A percentile compares a stretch with the other conserved stretches of the same genome.
phyloP scores from a whole-genome alignment of 1,140 invertebrate genomes.

The Drosophila kikkawai region DNA sequence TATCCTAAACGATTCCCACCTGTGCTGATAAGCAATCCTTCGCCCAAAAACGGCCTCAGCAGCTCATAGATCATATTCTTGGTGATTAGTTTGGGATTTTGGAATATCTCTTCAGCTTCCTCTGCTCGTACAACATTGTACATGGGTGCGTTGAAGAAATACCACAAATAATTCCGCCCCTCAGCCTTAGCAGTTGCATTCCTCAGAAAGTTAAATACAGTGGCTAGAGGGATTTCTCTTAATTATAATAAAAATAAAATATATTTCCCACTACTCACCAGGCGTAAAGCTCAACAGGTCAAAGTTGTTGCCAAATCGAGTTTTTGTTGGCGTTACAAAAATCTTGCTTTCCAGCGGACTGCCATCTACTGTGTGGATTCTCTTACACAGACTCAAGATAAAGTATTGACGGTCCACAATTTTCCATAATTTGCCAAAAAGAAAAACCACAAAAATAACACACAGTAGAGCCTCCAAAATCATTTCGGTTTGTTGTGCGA shows the following conservation, averaged over 20 bases:
- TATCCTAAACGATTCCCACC: conserved; percentile 81
- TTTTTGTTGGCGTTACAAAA: conserved; percentile 45
- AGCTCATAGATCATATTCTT: conserved; percentile 85
- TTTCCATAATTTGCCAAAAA: conserved; percentile 17
- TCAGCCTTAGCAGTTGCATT: conserved; percentile 25
- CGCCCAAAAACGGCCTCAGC: conserved; percentile 89
- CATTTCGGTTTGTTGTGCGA: not conserved
- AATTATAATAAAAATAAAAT: too few relatives aligned
- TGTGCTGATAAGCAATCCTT: conserved; percentile 88
- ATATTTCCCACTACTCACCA: conserved; percentile 9
- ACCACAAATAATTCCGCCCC: conserved; percentile 56
- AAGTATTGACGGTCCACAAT: conserved; percentile 51
- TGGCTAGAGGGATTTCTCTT: conserved; percentile 7
- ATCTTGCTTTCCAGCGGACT: conserved; percentile 52
- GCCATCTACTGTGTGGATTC: conserved; percentile 60
- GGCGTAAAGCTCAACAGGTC: conserved; percentile 64
- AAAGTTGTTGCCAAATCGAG: conserved; percentile 74
- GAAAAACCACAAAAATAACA: conserved; percentile 3
- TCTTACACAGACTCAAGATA: conserved; percentile 52
- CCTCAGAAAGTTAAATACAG: conserved; percentile 47
- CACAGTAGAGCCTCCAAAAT: conserved; percentile 13
- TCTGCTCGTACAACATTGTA: conserved; percentile 71
- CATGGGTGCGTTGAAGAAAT: conserved; percentile 48
- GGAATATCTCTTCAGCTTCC: conserved; percentile 70
- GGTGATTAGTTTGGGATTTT: conserved; percentile 62